Conservation (phyloP, 2,797 vertebrate species). For the Gallinago solitaria region DNA sequence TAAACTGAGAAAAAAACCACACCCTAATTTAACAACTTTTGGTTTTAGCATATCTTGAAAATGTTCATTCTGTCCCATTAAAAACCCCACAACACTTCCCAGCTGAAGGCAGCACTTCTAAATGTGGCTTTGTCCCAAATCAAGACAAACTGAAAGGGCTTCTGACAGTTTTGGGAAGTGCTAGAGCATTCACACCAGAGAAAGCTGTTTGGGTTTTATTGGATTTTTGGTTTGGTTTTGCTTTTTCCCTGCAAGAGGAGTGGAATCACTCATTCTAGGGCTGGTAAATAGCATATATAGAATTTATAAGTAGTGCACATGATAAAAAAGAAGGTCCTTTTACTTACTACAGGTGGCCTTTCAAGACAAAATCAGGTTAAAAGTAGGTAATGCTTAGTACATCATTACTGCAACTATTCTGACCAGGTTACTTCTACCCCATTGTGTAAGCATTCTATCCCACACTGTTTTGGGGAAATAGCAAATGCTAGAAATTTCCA, state of each 20-base stretch:
- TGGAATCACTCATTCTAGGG: not conserved
- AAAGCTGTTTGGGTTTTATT: not conserved
- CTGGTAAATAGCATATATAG: not conserved
- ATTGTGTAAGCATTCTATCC: not conserved
- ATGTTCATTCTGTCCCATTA: constrained; percentile 7
- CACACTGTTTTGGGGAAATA: not conserved
- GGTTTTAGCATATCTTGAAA: not conserved
- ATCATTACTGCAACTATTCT: not conserved
- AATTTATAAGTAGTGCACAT: not conserved
- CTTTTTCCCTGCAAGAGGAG: not conserved
- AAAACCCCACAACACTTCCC: constrained; percentile 19
- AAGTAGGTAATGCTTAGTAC: not conserved
- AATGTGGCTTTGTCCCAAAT: constrained; percentile 59
- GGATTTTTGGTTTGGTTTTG: not conserved
- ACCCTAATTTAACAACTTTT: not conserved
- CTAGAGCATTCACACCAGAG: constrained; percentile 56
- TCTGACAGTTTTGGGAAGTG: constrained; percentile 55
- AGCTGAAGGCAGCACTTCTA: constrained; percentile 38
- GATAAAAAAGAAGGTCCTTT: not conserved
- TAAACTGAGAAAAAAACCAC: not conserved
- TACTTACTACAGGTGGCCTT: not conserved
- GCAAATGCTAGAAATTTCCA: not conserved
- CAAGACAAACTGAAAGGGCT: constrained; percentile 55
- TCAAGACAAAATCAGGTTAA: not conserved
- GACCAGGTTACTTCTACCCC: not conserved